These are phyloP conservation scores for Argopecten irradians DNA, from an alignment of 1,140 invertebrate species.

Conservation along the genomic window DNA sequence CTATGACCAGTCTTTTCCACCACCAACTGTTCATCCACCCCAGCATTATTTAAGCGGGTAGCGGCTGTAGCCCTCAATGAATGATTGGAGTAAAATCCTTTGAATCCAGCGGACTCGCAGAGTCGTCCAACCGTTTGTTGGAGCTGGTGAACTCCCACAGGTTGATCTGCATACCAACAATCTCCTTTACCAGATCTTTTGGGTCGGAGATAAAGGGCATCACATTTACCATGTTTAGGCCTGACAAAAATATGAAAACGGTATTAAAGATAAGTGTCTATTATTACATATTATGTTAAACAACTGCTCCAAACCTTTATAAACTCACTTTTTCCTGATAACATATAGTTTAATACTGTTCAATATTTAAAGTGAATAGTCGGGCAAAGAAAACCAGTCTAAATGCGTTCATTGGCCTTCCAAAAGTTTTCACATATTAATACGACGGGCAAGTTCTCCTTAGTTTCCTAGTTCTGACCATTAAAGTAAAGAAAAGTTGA, in stretches of 20 bases:
- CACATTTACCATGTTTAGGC: background rate
- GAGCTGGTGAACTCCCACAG: background rate
- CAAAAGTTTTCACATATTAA: too few relatives aligned
- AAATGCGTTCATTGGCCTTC: too few relatives aligned
- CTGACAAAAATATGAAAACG: background rate
- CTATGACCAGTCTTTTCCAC: constrained; percentile 14
- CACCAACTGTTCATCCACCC: background rate
- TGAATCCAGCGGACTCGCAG: background rate
- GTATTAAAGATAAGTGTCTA: too few relatives aligned
- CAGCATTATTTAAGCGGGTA: background rate
- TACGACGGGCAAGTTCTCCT: too few relatives aligned
- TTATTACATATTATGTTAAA: too few relatives aligned
- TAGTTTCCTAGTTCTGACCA: too few relatives aligned
- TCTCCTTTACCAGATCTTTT: background rate
- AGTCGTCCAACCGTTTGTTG: background rate
- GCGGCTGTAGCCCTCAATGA: background rate
- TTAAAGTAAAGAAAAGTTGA: too few relatives aligned
- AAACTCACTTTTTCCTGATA: too few relatives aligned
- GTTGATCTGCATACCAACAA: background rate
- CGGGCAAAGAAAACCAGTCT: too few relatives aligned
- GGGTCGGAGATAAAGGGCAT: constrained; percentile 26
- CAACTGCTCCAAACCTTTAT: too few relatives aligned
- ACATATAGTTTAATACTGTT: too few relatives aligned
- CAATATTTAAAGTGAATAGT: too few relatives aligned
- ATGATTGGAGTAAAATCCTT: background rate